Percentiles rank a stretch among this genome's conserved stretches.
phyloP scores from a whole-genome alignment of 2,888 invertebrate species.

The Choristoneura rosaceana region DNA sequence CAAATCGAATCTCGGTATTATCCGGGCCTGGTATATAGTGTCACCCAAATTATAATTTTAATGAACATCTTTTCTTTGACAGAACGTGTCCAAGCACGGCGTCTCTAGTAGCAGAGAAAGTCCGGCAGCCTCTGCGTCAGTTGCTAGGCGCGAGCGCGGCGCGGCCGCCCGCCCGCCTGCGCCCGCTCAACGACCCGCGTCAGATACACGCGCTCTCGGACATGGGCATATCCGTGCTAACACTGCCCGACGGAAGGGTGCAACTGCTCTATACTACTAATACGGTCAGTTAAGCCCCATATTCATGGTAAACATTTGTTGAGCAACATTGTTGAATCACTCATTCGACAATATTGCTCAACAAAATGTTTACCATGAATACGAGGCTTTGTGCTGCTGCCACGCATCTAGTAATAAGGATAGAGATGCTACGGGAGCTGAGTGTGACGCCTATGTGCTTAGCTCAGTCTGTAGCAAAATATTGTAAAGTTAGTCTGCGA shows the following conservation, averaged over 20 bases:
- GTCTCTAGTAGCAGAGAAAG: conserved; percentile 92
- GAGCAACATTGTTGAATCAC: too few relatives aligned
- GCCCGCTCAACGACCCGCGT: conserved; percentile 93
- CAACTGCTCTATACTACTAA: conserved; percentile 96
- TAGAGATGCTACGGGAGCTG: too few relatives aligned
- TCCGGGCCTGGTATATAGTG: background rate
- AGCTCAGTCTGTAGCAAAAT: too few relatives aligned
- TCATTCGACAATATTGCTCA: too few relatives aligned
- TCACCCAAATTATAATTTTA: too few relatives aligned
- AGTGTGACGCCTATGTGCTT: too few relatives aligned
- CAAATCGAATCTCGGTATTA: too few relatives aligned
- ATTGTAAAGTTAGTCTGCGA: too few relatives aligned
- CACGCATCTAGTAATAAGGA: too few relatives aligned
- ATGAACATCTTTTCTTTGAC: conserved; percentile 46
- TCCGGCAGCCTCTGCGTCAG: conserved; percentile 93
- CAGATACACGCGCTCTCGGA: conserved; percentile 94
- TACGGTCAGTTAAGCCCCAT: conserved; percentile 90
- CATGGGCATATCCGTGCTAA: conserved; percentile 97
- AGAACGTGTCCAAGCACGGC: conserved; percentile 94
- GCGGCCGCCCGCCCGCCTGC: conserved; percentile 88
- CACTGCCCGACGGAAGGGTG: conserved; percentile 94
- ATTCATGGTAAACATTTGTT: conserved; percentile 22
- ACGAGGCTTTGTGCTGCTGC: too few relatives aligned
- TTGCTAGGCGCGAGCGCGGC: conserved; percentile 90
- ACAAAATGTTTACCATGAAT: too few relatives aligned